These are phyloP conservation scores for Threskiornis aethiopicus DNA, from an alignment of 2,797 vertebrate genomes.

Conservation along the genomic window DNA sequence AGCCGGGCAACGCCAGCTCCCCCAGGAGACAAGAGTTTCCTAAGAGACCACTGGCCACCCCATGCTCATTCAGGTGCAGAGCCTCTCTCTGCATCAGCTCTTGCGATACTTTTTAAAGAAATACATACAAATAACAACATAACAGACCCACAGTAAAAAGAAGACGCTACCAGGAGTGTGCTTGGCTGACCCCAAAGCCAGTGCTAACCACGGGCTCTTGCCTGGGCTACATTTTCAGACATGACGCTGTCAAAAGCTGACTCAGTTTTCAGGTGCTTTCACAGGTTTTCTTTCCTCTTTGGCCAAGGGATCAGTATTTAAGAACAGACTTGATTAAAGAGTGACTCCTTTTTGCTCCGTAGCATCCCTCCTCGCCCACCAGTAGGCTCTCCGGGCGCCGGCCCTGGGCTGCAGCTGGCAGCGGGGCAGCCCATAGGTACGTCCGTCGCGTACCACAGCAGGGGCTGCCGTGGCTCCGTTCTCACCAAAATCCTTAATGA, in stretches of 20 bases:
- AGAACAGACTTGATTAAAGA: not conserved
- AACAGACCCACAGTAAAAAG: not conserved
- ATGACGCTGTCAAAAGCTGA: not conserved
- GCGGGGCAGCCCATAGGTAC: not conserved
- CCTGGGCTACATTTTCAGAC: not conserved
- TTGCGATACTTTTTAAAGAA: not conserved
- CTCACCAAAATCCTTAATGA: not conserved
- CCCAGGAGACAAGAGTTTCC: not conserved
- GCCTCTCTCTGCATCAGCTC: not conserved
- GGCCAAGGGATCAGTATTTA: not conserved
- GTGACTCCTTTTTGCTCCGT: not conserved
- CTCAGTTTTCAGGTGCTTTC: not conserved
- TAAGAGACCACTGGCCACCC: not conserved
- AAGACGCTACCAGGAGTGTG: not conserved
- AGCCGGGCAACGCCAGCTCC: not conserved
- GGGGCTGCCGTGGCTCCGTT: not conserved
- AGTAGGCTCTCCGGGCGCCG: accelerated
- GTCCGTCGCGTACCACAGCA: accelerated
- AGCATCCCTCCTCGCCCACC: not conserved
- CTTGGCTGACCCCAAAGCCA: not conserved
- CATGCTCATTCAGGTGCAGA: not conserved
- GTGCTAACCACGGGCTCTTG: not conserved
- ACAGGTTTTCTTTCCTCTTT: not conserved
- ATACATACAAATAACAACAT: not conserved
- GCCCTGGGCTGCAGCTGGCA: not conserved